These are phyloP conservation scores for Macaria notata DNA, from an alignment of 2,888 invertebrate species.

Conservation along the genomic window DNA sequence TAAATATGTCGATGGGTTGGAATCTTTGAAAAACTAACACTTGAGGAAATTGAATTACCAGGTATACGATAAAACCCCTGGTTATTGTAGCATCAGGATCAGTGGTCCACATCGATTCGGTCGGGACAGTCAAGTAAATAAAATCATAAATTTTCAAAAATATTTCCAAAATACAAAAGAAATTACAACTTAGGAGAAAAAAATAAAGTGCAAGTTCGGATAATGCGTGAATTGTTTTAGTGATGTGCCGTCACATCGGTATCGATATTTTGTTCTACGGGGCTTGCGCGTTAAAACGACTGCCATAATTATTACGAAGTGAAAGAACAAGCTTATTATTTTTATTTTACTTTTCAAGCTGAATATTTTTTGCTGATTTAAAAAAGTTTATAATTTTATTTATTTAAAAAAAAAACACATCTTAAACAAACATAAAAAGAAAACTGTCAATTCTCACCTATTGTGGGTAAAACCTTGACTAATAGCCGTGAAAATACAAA, in stretches of 20 bases:
- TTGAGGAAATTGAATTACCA: not conserved
- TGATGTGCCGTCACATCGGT: slow-evolving; percentile 9
- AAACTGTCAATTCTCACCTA: no score
- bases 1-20: no score
- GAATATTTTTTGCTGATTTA: no score
- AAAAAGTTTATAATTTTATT: no score
- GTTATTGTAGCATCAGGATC: slow-evolving; percentile 25
- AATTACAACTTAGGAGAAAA: not conserved
- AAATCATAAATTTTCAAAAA: slow-evolving; percentile 4
- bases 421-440: no score
- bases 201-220: slow-evolving; percentile 5
- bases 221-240: slow-evolving; percentile 8
- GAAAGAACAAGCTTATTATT: no score
- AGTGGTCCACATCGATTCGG: slow-evolving; percentile 10
- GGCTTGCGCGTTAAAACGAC: no score
- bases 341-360: no score
- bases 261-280: slow-evolving; percentile 1
- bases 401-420: no score
- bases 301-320: no score
- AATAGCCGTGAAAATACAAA: not conserved
- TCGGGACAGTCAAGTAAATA: slow-evolving; percentile 32
- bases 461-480: no score
- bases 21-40: not conserved
- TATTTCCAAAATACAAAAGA: slow-evolving; percentile 10
- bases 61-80: slow-evolving; percentile 1